phyloP scores from a whole-genome alignment of 2,888 invertebrate genomes.

The Nymphalis polychloros region DNA sequence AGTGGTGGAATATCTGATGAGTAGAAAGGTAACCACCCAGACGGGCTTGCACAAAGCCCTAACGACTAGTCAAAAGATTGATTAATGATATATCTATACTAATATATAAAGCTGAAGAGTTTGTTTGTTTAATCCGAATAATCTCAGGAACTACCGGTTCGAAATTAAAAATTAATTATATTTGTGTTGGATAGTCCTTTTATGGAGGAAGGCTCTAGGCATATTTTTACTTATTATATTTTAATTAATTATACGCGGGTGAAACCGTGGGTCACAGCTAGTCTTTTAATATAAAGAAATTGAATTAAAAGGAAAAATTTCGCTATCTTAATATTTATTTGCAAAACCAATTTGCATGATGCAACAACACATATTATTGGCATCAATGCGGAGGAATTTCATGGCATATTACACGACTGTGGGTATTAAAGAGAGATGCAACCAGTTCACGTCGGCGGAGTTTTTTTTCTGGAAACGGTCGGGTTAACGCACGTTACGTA shows the following conservation, averaged over 20 bases:
- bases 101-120: no score
- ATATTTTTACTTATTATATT: no score
- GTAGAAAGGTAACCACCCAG: no score
- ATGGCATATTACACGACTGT: constrained; percentile 25
- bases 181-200: no score
- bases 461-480: constrained; percentile 29
- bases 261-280: no score
- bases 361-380: constrained; percentile 31
- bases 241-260: no score
- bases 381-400: constrained; percentile 23
- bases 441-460: constrained; percentile 29
- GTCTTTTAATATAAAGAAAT: background rate
- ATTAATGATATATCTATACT: constrained; percentile 18
- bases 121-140: no score
- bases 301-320: constrained; percentile 4
- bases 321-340: constrained; percentile 17
- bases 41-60: no score
- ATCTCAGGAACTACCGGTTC: no score
- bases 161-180: no score
- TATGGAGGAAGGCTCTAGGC: no score
- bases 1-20: no score
- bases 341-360: constrained; percentile 30
- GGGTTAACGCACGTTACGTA: constrained; percentile 32
- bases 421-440: constrained; percentile 29
- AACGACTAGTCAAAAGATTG: background rate